A percentile compares a stretch with the other conserved stretches of the same genome.
Conservation (phyloP, 2,888 invertebrate species). For the Nephrotoma appendiculata region DNA sequence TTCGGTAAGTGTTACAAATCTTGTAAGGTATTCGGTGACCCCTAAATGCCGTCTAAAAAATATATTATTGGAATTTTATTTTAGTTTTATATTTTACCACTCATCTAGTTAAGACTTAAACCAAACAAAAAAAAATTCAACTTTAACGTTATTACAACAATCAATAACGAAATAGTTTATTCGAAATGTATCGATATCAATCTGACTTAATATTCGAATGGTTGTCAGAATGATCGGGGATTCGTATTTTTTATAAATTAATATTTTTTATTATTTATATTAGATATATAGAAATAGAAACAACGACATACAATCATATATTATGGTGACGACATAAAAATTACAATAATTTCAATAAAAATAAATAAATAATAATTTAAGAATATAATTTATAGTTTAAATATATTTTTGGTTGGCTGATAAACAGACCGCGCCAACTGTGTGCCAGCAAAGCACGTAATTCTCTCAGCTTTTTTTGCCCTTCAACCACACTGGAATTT, state of each 20-base stretch:
- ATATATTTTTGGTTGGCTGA: neutral
- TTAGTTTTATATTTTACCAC: neutral
- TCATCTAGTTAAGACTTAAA: neutral
- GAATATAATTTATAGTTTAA: neutral
- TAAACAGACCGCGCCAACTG: neutral
- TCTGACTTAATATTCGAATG: neutral
- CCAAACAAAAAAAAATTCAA: neutral
- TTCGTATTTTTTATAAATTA: neutral
- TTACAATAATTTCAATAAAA: neutral
- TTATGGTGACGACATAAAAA: neutral
- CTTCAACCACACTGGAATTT: conserved; percentile 43
- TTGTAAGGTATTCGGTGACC: no score
- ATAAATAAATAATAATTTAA: neutral
- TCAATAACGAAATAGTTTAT: no score
- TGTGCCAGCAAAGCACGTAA: neutral
- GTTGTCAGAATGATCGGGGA: neutral
- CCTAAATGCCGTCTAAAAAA: no score
- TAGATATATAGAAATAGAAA: neutral
- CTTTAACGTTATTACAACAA: neutral
- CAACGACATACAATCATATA: neutral
- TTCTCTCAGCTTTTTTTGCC: conserved; percentile 19
- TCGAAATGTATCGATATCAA: no score
- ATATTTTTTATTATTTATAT: neutral
- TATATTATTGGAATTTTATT: neutral
- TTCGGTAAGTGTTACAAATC: no score